Evolutionary conservation across 1,140 invertebrate species (phyloP), one percentile per base, ranked within the genome.

Genomic region (Xylocopa sonorina): DNA sequence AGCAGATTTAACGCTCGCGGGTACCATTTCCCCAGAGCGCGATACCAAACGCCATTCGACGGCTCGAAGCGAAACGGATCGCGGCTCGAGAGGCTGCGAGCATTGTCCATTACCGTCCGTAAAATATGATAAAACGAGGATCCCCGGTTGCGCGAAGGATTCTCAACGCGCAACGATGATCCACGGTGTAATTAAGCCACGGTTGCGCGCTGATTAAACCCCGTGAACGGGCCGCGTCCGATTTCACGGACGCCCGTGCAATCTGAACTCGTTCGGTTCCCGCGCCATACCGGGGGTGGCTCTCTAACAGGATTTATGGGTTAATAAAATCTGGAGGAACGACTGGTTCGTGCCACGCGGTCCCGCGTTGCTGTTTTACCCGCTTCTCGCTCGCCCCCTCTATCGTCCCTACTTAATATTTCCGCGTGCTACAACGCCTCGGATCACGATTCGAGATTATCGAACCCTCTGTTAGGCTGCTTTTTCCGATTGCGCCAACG

Each of bases 321-420:
- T 83, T 84, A 84, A 83, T 83, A 71, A 71, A 78, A 80, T 84
- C 62, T 82, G 68, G 62, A 73, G 76, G 62, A 80, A 55, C 72
- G 72, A 68, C 76, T 58, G 77, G 53, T 77, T 43, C 67, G 62
- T 57, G 60, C 9, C 14, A 18, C 34, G 64, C 48, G 53, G 55
- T 69, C 50, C 50, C 75, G 75, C 69, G 75, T 27, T n/a, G n/a
- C 16, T 41, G 38, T 9, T 16, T 2, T 38, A 4, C 38, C 38
- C 9, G 38, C 9, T 38, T 4, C 38, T 38, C 18, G 27, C 62
- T 34, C 73, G 62, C 55, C 50, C 24, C 55, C 50, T 27, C 63
- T 55, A 43, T 46, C 63, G 50, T 57, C 48, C n/a, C 63, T 57
- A 58, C n/a, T 68, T 76, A 76, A 76, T 76, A 76, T 68, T 58